A percentile compares a stretch with the other conserved stretches of the same genome.
phyloP scores from a whole-genome alignment of 2,888 invertebrate genomes.

The Podabrus alpinus region DNA sequence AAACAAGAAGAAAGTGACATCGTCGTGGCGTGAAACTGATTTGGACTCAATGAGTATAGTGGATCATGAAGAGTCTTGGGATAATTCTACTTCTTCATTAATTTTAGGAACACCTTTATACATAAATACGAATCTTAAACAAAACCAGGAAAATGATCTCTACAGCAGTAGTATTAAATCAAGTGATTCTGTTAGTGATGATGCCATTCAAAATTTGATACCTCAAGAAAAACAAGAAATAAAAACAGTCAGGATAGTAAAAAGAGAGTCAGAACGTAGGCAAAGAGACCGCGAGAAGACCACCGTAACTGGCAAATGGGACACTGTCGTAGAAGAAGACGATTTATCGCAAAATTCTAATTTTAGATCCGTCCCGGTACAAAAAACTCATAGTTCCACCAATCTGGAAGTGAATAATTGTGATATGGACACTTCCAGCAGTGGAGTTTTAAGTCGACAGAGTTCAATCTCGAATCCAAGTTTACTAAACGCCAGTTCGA shows the following conservation, averaged over 20 bases:
- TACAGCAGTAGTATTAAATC: conserved; percentile 67
- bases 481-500: conserved; percentile 40
- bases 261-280: conserved; percentile 85
- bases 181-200: conserved; percentile 48
- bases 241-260: conserved; percentile 91
- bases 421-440: conserved; percentile 39
- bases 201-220: conserved; percentile 40
- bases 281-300: conserved; percentile 77
- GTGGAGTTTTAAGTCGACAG: conserved; percentile 39
- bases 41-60: conserved; percentile 79
- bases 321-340: conserved; percentile 54
- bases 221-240: conserved; percentile 84
- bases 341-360: conserved; percentile 47
- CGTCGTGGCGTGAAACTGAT: conserved; percentile 88
- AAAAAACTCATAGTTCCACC: conserved; percentile 41
- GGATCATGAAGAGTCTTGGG: conserved; percentile 67
- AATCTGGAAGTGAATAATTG: conserved; percentile 32
- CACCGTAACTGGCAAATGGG: conserved; percentile 52
- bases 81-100: conserved; percentile 46
- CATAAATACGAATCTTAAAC: conserved; percentile 64
- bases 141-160: conserved; percentile 41
- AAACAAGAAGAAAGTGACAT: conserved; percentile 64
- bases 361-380: conserved; percentile 44
- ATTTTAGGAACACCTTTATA: conserved; percentile 65
- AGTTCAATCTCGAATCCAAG: conserved; percentile 45